Evolutionary conservation across 2,113 vertebrate genomes (phyloP), one percentile per base, ranked within the genome.

Genomic region (Tricholaema leucomelas): DNA sequence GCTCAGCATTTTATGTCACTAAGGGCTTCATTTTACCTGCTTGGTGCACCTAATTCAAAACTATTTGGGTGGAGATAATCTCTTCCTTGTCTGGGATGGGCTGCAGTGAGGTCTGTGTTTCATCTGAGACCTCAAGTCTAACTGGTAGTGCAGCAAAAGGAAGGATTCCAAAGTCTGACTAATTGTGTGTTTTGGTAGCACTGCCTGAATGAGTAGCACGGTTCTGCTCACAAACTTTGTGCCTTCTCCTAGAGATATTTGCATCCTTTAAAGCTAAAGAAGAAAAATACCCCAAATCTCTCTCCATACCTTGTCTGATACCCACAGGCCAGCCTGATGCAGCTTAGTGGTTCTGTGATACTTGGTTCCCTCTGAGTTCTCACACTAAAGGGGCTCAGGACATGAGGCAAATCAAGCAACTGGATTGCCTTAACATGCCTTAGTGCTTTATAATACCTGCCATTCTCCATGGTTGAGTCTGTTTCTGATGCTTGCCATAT

Each of bases 391-490:
- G 50, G 75, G 85, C n/a, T 92, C 48, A 33, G 89, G 85, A 81
- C 85, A 59, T 0, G 67, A 71, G 63, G 81, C 87, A 78, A 64
- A 4, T 61, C 81, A 80, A 93, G 90, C 93, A 72, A n/a, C 20
- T 87, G 95, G 79, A 86, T 69, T 91, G 87, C 77, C 77, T 95
- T 48, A 87, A 85, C 83, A 94, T 16, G 25, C 92, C 91, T 80
- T 96, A 58, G 81, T 94, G 93, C 95, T 89, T 85, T 65, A 10
- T 89, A 83, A 78, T 63, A 70, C 76, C 88, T 87, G 78, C 78
- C 91, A 91, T 95, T 95, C 85, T 94, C 96, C 93, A 86, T 95
- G 93, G 36, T 25, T 92, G 82, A 93, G 78, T 74, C 92, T 91
- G 71, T 60, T 89, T 50, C 83, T 90, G 90, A 86, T 81, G 90